phyloP scores from a whole-genome alignment of 2,113 vertebrate genomes.

The Dicentrarchus labrax region DNA sequence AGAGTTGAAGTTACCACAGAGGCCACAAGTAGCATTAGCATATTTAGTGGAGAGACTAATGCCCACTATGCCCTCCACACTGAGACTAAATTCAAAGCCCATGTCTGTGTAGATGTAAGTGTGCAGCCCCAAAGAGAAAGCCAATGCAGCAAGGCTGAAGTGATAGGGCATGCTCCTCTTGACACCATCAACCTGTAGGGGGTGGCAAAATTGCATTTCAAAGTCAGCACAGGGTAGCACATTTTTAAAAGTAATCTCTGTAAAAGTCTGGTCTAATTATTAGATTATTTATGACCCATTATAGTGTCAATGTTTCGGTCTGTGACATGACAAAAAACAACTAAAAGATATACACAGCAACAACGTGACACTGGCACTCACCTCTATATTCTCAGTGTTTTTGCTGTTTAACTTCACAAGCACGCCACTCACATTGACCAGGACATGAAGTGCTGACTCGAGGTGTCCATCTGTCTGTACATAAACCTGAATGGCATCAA shows the following conservation, averaged over 20 bases:
- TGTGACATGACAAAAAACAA: no score
- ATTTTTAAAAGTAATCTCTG: neutral
- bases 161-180: slow-evolving; percentile 40
- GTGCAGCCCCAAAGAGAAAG: slow-evolving; percentile 36
- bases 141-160: slow-evolving; percentile 43
- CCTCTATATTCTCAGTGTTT: slow-evolving; percentile 39
- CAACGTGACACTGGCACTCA: neutral
- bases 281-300: neutral
- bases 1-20: slow-evolving; percentile 69
- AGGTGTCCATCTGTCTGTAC: slow-evolving; percentile 40
- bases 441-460: slow-evolving; percentile 20
- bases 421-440: slow-evolving; percentile 38
- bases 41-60: slow-evolving; percentile 56
- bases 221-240: slow-evolving; percentile 5
- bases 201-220: slow-evolving; percentile 43
- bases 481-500: slow-evolving; percentile 37
- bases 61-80: slow-evolving; percentile 16
- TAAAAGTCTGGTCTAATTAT: neutral
- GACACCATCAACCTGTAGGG: slow-evolving; percentile 62
- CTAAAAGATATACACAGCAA: neutral
- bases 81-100: slow-evolving; percentile 47
- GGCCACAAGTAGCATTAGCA: slow-evolving; percentile 41
- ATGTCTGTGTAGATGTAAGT: slow-evolving; percentile 38
- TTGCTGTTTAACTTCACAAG: slow-evolving; percentile 35
- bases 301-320: no score